Percentiles rank a stretch among this genome's conserved stretches.
Evolutionary conservation across 2,113 vertebrate species (phyloP).

Genomic region (Pachycephala philippinensis): DNA sequence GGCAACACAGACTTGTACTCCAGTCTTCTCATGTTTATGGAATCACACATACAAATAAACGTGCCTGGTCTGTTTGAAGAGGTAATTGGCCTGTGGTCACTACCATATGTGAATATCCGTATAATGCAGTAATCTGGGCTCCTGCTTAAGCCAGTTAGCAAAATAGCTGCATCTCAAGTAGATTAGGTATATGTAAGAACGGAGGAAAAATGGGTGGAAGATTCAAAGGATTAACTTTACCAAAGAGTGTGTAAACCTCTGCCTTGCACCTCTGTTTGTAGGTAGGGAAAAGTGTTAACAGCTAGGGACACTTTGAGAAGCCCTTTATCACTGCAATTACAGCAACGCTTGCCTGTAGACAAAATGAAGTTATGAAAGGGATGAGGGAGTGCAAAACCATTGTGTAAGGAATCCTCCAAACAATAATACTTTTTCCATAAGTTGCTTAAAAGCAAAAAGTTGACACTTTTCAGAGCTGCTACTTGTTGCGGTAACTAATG

Average conservation of each 20-base stretch:
- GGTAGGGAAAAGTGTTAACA: neutral
- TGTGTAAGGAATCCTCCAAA: neutral
- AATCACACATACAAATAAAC: slow-evolving; percentile 55
- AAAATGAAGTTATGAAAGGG: neutral
- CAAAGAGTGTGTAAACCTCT: neutral
- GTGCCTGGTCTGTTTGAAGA: slow-evolving; percentile 30
- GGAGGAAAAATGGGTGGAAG: neutral
- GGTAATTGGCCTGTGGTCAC: slow-evolving; percentile 50
- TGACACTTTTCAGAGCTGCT: neutral
- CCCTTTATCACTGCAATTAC: neutral
- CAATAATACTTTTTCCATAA: neutral
- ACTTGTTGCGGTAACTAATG: neutral
- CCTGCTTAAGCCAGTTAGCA: neutral
- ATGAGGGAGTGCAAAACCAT: neutral
- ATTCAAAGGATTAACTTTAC: neutral
- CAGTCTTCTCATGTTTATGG: slow-evolving; percentile 51
- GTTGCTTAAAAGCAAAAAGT: neutral
- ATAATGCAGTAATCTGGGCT: neutral
- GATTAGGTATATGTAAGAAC: neutral
- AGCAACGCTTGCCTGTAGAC: neutral
- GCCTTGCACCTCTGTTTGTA: neutral
- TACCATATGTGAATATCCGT: neutral
- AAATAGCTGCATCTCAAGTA: neutral
- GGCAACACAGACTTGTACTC: slow-evolving; percentile 30
- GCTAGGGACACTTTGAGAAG: neutral